Conservation (phyloP, 2,888 invertebrate species). For the Lochmaea crataegi region DNA sequence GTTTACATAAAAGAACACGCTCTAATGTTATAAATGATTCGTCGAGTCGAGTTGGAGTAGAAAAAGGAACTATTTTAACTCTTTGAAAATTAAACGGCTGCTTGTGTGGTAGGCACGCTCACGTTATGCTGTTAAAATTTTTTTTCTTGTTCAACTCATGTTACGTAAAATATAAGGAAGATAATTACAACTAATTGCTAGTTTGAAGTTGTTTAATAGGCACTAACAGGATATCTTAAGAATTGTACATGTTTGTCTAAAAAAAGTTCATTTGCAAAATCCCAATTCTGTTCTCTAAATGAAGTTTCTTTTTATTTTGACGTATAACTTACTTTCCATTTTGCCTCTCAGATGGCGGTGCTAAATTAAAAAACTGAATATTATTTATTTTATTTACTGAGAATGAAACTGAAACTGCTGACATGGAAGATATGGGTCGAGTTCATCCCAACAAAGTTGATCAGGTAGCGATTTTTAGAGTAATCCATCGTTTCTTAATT, state of each 20-base stretch:
- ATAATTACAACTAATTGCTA: background rate
- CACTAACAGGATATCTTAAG: background rate
- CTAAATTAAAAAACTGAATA: too few relatives aligned
- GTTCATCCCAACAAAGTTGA: too few relatives aligned
- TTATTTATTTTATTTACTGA: too few relatives aligned
- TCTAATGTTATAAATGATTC: conserved; percentile 36
- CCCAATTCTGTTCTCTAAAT: too few relatives aligned
- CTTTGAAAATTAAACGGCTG: conserved; percentile 34
- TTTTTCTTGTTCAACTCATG: background rate
- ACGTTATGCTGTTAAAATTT: background rate
- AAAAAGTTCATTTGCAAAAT: too few relatives aligned
- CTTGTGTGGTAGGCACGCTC: conserved; percentile 30
- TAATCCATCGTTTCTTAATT: too few relatives aligned
- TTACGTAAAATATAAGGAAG: conserved; percentile 3
- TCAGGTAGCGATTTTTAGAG: too few relatives aligned
- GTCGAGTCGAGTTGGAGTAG: conserved; percentile 18
- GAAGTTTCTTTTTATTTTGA: too few relatives aligned
- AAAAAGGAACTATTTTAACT: conserved; percentile 32
- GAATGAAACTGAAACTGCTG: too few relatives aligned
- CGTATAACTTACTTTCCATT: too few relatives aligned
- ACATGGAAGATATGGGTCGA: too few relatives aligned
- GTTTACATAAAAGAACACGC: conserved; percentile 46
- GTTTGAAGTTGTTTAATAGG: background rate
- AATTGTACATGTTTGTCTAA: background rate
- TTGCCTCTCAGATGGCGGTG: too few relatives aligned